Evolutionary conservation across 2,113 vertebrate genomes (phyloP).

Genomic region (Hiodon tergisus): DNA sequence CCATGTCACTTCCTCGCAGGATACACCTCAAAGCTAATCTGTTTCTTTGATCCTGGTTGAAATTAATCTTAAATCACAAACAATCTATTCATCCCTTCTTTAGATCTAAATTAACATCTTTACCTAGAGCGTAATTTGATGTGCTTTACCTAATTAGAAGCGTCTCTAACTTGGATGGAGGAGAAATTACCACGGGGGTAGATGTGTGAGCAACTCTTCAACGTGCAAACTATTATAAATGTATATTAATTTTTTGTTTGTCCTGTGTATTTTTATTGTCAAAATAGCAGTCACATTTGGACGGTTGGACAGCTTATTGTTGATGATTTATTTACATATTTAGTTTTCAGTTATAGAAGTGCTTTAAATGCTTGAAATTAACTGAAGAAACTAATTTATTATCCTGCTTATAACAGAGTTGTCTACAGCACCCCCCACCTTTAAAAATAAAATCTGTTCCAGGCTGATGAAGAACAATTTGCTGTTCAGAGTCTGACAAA

Average conservation of each 20-base stretch:
- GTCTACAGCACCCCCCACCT: too few relatives aligned
- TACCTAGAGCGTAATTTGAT: constrained; percentile 35
- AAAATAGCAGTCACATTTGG: too few relatives aligned
- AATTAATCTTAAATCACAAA: constrained; percentile 6
- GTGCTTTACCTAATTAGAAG: constrained; percentile 42
- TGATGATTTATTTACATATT: neutral
- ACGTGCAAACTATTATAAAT: constrained; percentile 45
- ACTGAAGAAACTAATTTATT: too few relatives aligned
- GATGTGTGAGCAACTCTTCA: constrained; percentile 36
- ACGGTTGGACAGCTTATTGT: neutral
- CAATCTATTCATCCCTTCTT: constrained; percentile 24
- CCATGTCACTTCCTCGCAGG: neutral
- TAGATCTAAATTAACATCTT: constrained; percentile 47
- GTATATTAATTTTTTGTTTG: constrained; percentile 33
- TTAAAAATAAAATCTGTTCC: too few relatives aligned
- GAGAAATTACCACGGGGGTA: constrained; percentile 49
- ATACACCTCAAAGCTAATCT: neutral
- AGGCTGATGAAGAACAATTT: too few relatives aligned
- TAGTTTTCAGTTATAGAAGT: neutral
- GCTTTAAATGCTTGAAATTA: too few relatives aligned
- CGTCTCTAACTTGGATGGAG: constrained; percentile 28
- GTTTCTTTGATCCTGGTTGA: constrained; percentile 16
- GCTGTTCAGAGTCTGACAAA: too few relatives aligned
- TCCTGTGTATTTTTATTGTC: neutral
- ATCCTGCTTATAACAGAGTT: too few relatives aligned